These are phyloP conservation scores for Drosophila eohydei DNA, from an alignment of 2,888 invertebrate genomes.

Conservation along the genomic window DNA sequence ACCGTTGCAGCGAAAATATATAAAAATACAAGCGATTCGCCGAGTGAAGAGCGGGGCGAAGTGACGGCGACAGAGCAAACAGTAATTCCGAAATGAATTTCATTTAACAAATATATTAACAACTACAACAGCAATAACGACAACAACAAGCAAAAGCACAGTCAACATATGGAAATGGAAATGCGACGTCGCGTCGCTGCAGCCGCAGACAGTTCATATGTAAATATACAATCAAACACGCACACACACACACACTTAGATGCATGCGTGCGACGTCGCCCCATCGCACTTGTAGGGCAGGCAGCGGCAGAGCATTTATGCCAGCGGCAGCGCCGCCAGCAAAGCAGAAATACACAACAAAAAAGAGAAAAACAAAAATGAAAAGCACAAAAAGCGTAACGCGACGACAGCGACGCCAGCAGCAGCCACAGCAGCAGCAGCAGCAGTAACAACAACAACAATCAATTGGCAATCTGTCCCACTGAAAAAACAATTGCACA, in stretches of 20 bases:
- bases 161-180: conserved; percentile 79
- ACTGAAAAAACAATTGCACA: conserved; percentile 78
- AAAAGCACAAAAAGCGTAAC: conserved; percentile 72
- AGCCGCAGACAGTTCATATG: conserved; percentile 61
- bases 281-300: conserved; percentile 71
- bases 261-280: conserved; percentile 47
- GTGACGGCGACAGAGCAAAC: conserved; percentile 46
- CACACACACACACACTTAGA: not conserved
- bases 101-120: conserved; percentile 82
- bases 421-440: conserved; percentile 29
- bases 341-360: conserved; percentile 39
- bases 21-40: conserved; percentile 16
- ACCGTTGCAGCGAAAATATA: conserved; percentile 5
- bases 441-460: conserved; percentile 55
- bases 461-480: conserved; percentile 79
- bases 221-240: conserved; percentile 37
- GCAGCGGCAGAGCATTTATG: conserved; percentile 70
- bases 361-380: conserved; percentile 44
- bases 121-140: conserved; percentile 62
- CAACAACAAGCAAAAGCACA: conserved; percentile 58
- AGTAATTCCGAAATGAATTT: conserved; percentile 79
- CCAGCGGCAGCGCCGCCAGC: conserved; percentile 69
- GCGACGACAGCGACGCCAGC: conserved; percentile 53
- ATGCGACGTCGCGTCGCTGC: conserved; percentile 57
- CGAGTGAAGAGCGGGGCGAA: not conserved